Conservation (phyloP, 2,797 vertebrate species). For the Adrianichthys oophorus region DNA sequence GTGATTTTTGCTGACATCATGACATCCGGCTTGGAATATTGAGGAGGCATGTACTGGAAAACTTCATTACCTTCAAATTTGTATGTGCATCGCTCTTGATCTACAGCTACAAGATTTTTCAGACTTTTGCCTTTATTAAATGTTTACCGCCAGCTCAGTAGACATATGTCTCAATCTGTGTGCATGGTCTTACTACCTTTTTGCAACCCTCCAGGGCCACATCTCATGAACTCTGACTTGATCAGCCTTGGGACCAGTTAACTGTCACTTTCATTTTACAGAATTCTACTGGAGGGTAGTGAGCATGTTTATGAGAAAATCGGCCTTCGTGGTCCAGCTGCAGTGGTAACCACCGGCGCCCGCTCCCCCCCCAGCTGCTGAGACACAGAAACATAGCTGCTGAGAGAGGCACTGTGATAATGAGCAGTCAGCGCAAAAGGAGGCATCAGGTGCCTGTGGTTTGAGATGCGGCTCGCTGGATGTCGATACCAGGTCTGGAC, state of each 20-base stretch:
- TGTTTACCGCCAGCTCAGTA: conserved; percentile 43
- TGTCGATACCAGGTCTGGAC: conserved; percentile 21
- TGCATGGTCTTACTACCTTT: conserved; percentile 30
- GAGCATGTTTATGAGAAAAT: conserved; percentile 41
- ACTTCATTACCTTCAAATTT: conserved; percentile 54
- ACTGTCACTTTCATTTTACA: conserved; percentile 33
- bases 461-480: conserved; percentile 26
- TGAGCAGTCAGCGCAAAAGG: conserved; percentile 17
- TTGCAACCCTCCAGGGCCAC: conserved; percentile 25
- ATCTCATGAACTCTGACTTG: conserved; percentile 40
- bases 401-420: conserved; percentile 32
- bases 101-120: conserved; percentile 41
- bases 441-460: conserved; percentile 26
- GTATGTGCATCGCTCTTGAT: conserved; percentile 8
- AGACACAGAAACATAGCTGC: conserved; percentile 1
- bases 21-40: conserved; percentile 50
- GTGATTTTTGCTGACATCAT: conserved; percentile 46
- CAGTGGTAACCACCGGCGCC: conserved; percentile 25
- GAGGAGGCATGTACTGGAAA: conserved; percentile 39
- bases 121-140: conserved; percentile 41
- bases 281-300: conserved; percentile 32
- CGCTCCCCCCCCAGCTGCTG: conserved; percentile 21
- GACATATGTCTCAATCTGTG: conserved; percentile 58
- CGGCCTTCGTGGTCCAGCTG: conserved; percentile 34
- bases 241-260: conserved; percentile 46